These are phyloP conservation scores for Pristis pectinata DNA, from an alignment of 2,797 vertebrate genomes.

Conservation along the genomic window DNA sequence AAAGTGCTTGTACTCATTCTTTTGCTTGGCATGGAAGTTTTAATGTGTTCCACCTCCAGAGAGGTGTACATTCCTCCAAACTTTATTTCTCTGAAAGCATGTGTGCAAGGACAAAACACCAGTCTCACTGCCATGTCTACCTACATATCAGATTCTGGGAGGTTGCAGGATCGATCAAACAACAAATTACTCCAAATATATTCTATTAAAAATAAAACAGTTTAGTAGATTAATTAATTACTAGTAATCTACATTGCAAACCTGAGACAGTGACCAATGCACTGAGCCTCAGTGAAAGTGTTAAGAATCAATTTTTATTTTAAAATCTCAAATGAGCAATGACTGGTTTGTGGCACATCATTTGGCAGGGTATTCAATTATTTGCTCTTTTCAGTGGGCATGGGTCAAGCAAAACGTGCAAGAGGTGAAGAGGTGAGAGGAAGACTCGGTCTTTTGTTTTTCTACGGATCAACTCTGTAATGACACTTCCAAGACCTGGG, in stretches of 20 bases:
- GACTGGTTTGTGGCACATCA: neutral
- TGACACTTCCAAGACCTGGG: neutral
- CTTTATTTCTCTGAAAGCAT: slow-evolving; percentile 1
- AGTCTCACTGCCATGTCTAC: too few relatives aligned
- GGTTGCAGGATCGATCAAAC: neutral
- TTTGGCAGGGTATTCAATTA: neutral
- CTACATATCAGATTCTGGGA: neutral
- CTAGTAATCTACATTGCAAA: neutral
- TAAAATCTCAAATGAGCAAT: neutral
- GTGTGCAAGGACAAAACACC: neutral
- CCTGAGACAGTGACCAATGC: neutral
- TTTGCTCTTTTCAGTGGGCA: neutral
- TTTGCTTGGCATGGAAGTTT: neutral
- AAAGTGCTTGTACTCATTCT: neutral
- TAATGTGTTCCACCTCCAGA: neutral
- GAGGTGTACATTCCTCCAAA: neutral
- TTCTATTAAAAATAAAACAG: neutral
- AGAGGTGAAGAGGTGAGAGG: neutral
- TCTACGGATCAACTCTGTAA: neutral
- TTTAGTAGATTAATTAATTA: neutral
- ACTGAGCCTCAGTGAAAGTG: neutral
- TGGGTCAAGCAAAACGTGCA: neutral
- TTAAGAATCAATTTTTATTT: neutral
- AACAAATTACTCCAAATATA: neutral
- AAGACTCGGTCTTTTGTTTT: neutral